These are phyloP conservation scores for Meandrina meandrites DNA, from an alignment of 92 coral and sea anemone species.

Conservation along the genomic window DNA sequence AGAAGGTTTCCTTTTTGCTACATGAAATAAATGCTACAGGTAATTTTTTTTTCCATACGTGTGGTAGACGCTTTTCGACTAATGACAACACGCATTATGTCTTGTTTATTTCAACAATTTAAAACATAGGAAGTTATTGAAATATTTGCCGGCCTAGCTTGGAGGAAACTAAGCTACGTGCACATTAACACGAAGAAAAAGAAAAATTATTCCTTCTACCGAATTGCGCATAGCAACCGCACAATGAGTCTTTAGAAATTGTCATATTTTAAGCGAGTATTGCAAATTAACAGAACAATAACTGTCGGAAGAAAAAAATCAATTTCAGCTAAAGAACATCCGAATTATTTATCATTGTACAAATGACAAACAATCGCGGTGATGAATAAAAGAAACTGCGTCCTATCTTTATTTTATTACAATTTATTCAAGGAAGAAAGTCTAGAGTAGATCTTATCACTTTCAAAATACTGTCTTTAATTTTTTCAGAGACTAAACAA, in stretches of 20 bases:
- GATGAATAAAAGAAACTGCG: conserved; percentile 7
- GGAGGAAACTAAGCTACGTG: not conserved
- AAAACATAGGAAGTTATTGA: not conserved
- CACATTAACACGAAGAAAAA: not conserved
- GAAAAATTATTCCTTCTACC: not conserved
- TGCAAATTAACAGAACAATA: conserved; percentile 9
- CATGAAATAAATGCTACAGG: not conserved
- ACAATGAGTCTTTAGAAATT: not conserved
- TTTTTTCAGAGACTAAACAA: not conserved
- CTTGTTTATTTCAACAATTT: not conserved
- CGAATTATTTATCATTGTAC: not conserved
- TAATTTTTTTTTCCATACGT: not conserved
- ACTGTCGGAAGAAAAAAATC: not conserved
- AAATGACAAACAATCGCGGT: not conserved
- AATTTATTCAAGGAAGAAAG: not conserved
- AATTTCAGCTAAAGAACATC: not conserved
- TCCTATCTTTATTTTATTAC: not conserved
- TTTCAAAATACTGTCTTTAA: not conserved
- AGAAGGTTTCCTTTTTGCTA: not conserved
- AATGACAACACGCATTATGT: not conserved
- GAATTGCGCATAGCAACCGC: not conserved
- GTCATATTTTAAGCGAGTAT: not conserved
- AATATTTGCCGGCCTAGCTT: not conserved
- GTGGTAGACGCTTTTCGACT: not conserved
- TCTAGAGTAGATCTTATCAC: not conserved